Conservation (phyloP, 2,888 invertebrate species). For the Platycheirus rosarum region DNA sequence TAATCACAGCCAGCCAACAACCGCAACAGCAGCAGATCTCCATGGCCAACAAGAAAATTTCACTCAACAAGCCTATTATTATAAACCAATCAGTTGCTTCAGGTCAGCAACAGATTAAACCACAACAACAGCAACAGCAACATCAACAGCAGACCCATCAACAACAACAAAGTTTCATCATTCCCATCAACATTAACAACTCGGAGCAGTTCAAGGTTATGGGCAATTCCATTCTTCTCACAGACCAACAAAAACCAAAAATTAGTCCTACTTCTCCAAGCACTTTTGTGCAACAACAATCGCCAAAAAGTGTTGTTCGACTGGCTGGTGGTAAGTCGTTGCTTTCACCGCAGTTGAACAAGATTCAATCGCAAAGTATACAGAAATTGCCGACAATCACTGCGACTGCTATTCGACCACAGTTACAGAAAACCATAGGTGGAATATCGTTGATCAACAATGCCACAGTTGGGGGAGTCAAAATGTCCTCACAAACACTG, state of each 20-base stretch:
- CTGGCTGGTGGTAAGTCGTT: conserved; percentile 71
- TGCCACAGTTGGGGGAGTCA: conserved; percentile 75
- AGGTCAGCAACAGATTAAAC: conserved; percentile 69
- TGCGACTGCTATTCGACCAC: conserved; percentile 70
- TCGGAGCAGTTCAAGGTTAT: conserved; percentile 73
- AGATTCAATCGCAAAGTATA: conserved; percentile 44
- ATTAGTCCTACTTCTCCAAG: conserved; percentile 36
- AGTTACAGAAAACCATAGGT: conserved; percentile 73
- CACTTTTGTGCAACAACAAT: conserved; percentile 43
- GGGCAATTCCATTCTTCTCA: conserved; percentile 64
- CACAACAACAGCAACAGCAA: conserved; percentile 69
- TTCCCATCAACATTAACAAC: conserved; percentile 77
- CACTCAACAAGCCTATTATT: conserved; percentile 79
- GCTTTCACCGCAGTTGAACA: conserved; percentile 60
- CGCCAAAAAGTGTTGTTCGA: conserved; percentile 77
- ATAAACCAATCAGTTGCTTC: conserved; percentile 76
- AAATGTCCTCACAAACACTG: conserved; percentile 80
- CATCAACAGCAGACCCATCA: conserved; percentile 61
- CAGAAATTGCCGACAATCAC: conserved; percentile 63
- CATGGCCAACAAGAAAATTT: conserved; percentile 58
- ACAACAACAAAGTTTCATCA: conserved; percentile 77
- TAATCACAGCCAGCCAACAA: conserved; percentile 58
- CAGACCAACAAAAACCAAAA: conserved; percentile 65
- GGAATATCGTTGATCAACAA: conserved; percentile 75
- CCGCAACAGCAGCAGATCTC: conserved; percentile 50